Evolutionary conservation across 2,113 vertebrate genomes (phyloP).

Genomic region (Rhea americana): DNA sequence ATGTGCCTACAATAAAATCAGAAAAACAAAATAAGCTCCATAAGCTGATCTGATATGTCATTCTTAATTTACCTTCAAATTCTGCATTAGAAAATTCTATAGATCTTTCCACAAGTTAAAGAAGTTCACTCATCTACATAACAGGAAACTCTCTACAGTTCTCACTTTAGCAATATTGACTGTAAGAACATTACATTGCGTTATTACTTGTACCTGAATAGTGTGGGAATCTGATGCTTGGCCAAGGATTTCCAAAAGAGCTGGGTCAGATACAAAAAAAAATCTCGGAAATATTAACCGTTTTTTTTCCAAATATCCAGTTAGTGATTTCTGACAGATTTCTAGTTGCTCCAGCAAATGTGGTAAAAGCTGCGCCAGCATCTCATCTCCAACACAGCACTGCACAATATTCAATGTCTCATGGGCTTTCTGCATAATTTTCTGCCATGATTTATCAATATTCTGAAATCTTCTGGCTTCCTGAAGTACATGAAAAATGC

Average conservation of each 20-base stretch:
- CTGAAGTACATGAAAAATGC: slow-evolving; percentile 60
- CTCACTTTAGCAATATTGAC: background rate
- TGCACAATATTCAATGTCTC: slow-evolving; percentile 80
- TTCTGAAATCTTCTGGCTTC: slow-evolving; percentile 87
- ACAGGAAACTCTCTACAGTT: background rate
- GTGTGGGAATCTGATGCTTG: slow-evolving; percentile 85
- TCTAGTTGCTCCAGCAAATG: slow-evolving; percentile 83
- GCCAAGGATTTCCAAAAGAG: slow-evolving; percentile 83
- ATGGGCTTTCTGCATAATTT: slow-evolving; percentile 85
- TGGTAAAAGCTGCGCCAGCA: slow-evolving; percentile 79
- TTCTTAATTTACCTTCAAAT: background rate
- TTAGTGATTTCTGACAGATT: slow-evolving; percentile 83
- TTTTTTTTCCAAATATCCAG: slow-evolving; percentile 83
- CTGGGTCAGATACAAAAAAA: slow-evolving; percentile 84
- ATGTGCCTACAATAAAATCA: slow-evolving; percentile 63
- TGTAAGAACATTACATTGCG: background rate
- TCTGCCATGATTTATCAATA: slow-evolving; percentile 88
- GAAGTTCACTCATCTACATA: background rate
- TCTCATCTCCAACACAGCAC: slow-evolving; percentile 86
- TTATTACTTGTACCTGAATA: slow-evolving; percentile 76
- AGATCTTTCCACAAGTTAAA: background rate
- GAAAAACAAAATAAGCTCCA: background rate
- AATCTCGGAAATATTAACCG: slow-evolving; percentile 81
- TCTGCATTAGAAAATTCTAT: background rate
- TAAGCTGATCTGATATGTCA: background rate